These are phyloP conservation scores for Drosophila navojoa DNA, from an alignment of 1,140 invertebrate genomes.

Conservation along the genomic window DNA sequence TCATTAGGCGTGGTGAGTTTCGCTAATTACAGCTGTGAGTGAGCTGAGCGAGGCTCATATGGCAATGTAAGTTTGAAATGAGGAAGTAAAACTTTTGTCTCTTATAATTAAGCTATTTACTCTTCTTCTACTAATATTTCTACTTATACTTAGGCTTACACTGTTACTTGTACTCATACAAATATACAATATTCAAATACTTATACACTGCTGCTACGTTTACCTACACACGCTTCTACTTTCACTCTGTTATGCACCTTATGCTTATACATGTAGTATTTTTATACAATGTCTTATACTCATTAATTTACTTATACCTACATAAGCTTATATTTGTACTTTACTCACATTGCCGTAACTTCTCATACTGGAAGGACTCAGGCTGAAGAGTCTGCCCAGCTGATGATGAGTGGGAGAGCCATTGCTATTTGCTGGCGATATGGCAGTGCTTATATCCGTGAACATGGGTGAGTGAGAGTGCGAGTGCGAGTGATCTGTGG, in stretches of 20 bases:
- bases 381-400: slow-evolving; percentile 70
- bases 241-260: neutral
- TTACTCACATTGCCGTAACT: slow-evolving; percentile 81
- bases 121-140: no score
- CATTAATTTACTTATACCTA: neutral
- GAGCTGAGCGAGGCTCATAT: neutral
- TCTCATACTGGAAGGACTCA: slow-evolving; percentile 75
- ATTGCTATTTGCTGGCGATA: slow-evolving; percentile 60
- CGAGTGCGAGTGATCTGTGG: slow-evolving; percentile 68
- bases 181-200: no score
- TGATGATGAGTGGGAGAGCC: slow-evolving; percentile 74
- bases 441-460: slow-evolving; percentile 50
- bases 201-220: no score
- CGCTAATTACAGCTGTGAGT: slow-evolving; percentile 7
- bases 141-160: no score
- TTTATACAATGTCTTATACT: neutral
- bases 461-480: slow-evolving; percentile 68
- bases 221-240: no score
- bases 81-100: no score
- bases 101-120: no score
- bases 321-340: neutral
- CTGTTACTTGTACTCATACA: no score
- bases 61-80: neutral
- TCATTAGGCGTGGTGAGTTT: slow-evolving; percentile 26
- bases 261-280: no score